phyloP scores from a whole-genome alignment of 2,888 invertebrate species.

The Limnephilus lunatus region DNA sequence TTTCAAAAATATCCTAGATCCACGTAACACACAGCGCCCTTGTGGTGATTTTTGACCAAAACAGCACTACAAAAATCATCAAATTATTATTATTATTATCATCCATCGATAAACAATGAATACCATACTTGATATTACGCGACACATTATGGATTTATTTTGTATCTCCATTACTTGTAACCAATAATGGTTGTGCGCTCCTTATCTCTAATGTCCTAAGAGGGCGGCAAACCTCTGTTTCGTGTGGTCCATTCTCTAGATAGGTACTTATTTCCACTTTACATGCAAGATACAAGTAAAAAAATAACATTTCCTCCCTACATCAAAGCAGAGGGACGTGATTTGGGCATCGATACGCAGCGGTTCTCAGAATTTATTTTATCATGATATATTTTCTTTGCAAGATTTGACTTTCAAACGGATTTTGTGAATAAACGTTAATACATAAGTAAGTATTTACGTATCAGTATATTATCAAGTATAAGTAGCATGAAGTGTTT shows the following conservation, averaged over 20 bases:
- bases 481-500: not conserved
- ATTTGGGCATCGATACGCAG: conserved; percentile 46
- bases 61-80: too few species aligned
- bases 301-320: conserved; percentile 55
- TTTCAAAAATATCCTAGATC: not conserved
- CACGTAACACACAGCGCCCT: too few species aligned
- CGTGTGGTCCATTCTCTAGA: conserved; percentile 57
- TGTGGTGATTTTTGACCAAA: too few species aligned
- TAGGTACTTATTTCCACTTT: conserved; percentile 48
- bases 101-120: too few species aligned
- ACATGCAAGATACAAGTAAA: conserved; percentile 8
- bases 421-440: not conserved
- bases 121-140: too few species aligned
- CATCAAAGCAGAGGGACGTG: conserved; percentile 53
- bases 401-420: not conserved
- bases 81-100: too few species aligned
- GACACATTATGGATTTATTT: too few species aligned
- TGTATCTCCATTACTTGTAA: not conserved
- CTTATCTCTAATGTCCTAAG: conserved; percentile 28
- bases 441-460: not conserved
- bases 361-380: conserved; percentile 45
- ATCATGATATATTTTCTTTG: not conserved
- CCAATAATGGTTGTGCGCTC: not conserved
- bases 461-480: not conserved
- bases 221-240: conserved; percentile 52